Evolutionary conservation across 2,888 invertebrate species (phyloP), one percentile per base, ranked within the genome.

Genomic region (Dynastes grantii): DNA sequence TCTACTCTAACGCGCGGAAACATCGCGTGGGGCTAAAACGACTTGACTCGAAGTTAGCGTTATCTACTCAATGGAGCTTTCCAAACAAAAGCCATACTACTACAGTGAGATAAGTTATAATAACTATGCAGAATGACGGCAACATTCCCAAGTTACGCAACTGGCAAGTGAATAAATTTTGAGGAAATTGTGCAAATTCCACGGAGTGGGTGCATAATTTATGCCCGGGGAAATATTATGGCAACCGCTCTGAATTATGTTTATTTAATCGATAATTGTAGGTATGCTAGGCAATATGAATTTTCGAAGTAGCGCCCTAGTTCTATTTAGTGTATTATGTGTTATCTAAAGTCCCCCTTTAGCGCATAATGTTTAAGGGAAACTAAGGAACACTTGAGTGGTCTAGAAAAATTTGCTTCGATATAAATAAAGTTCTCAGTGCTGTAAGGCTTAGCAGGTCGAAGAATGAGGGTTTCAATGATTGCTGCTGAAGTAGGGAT

Each of bases 121-220:
- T 68, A 80, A 80, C 80, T 80, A 77, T 79, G 79, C 70, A 78
- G 80, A 76, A 80, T 79, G 79, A 80, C 76, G 80, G 79, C 79
- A 80, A 79, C 80, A 80, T 80, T 80, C 80, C 80, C 76, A 75
- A 78, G 78, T 80, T 80, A 78, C 81, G 78, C 81, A 78, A 75
- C 73, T 75, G 73, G 61, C 63, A 75, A 75, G 73, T 75, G 73
- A 75, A 75, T 75, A 75, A 75, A 75, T 75, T 75, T 75, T 75
- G 61, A 13, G 73, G 61, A 75, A 75, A 61, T 49, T 75, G 73
- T 75, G 73, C 63, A 75, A 75, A 75, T 75, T 75, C 73, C 73
- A 49, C 27, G 13, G 73, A 29, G n/a, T 40, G 73, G 73, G 9
- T 75, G 61, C 58, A 75, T 75, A 75, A 75, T 75, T 75, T 75